Conservation (phyloP, 1,140 invertebrate genomes). For the Drosophila parvula region DNA sequence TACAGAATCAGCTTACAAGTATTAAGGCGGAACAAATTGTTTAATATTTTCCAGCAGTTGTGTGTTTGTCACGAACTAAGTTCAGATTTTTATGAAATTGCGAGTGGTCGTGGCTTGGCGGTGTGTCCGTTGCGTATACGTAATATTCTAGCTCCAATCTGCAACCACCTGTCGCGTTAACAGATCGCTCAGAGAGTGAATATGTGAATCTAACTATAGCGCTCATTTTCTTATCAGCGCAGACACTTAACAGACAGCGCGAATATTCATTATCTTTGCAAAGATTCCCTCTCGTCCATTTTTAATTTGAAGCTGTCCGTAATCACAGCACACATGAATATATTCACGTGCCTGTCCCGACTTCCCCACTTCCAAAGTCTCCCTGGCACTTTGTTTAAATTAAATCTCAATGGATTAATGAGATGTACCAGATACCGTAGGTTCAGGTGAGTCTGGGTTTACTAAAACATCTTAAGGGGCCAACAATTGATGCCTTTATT, state of each 20-base stretch:
- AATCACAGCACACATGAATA: constrained; percentile 10
- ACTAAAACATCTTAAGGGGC: not conserved
- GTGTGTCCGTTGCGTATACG: constrained; percentile 57
- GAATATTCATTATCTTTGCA: constrained; percentile 14
- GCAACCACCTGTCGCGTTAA: constrained; percentile 1
- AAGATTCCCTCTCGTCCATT: constrained; percentile 7
- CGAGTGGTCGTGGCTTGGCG: constrained; percentile 36
- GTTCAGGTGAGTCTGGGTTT: constrained; percentile 14
- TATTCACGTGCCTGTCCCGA: constrained; percentile 8
- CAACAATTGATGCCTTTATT: not conserved
- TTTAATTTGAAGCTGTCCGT: constrained; percentile 8
- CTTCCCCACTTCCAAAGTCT: not conserved
- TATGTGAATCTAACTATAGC: not conserved
- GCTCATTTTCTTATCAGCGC: constrained; percentile 22
- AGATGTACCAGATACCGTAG: not conserved
- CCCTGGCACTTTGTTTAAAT: not conserved
- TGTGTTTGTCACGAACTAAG: constrained; percentile 18
- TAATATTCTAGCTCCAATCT: constrained; percentile 20
- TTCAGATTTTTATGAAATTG: not conserved
- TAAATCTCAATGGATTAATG: not conserved
- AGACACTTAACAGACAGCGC: constrained; percentile 17
- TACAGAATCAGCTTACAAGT: not conserved
- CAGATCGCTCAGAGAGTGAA: constrained; percentile 4
- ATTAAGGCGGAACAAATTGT: constrained; percentile 4
- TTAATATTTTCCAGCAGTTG: not conserved